These are phyloP conservation scores for Syrmaticus mikado DNA, from an alignment of 2,113 vertebrate species.

Conservation along the genomic window DNA sequence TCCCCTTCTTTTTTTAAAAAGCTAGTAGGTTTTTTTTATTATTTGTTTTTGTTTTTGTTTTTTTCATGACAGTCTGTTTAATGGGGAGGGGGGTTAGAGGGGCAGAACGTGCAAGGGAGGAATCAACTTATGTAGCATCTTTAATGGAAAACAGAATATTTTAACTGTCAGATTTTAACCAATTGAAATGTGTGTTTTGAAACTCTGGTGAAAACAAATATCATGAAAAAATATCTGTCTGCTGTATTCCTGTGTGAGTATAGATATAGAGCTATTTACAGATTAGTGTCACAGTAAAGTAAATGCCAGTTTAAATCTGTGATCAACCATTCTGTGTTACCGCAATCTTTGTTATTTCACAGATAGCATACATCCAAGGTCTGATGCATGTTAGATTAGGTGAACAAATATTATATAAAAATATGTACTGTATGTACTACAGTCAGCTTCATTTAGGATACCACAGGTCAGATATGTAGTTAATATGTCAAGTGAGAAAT, in stretches of 20 bases:
- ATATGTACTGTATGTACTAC: constrained; percentile 64
- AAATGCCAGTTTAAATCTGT: constrained; percentile 79
- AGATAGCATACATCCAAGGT: constrained; percentile 65
- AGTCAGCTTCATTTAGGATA: constrained; percentile 68
- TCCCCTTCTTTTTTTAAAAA: background rate
- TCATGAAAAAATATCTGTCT: constrained; percentile 50
- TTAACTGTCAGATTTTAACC: constrained; percentile 41
- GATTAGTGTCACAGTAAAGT: constrained; percentile 74
- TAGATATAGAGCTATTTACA: constrained; percentile 65
- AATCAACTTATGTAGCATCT: background rate
- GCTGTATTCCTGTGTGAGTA: background rate
- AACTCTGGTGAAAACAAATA: constrained; percentile 62
- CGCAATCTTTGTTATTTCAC: constrained; percentile 72
- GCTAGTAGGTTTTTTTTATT: background rate
- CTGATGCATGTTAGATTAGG: constrained; percentile 75
- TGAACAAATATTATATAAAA: constrained; percentile 70
- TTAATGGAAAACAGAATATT: constrained; percentile 55
- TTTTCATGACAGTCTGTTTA: background rate
- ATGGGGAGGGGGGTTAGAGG: background rate
- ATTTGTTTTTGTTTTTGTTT: background rate
- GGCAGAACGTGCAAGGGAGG: background rate
- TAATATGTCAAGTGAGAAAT: constrained; percentile 74
- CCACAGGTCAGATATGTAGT: constrained; percentile 62
- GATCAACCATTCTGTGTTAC: constrained; percentile 70
- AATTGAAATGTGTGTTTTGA: constrained; percentile 49